Percentiles rank a stretch among this genome's conserved stretches.
phyloP scores from a whole-genome alignment of 2,797 vertebrate species.

The Gastrophryne carolinensis region DNA sequence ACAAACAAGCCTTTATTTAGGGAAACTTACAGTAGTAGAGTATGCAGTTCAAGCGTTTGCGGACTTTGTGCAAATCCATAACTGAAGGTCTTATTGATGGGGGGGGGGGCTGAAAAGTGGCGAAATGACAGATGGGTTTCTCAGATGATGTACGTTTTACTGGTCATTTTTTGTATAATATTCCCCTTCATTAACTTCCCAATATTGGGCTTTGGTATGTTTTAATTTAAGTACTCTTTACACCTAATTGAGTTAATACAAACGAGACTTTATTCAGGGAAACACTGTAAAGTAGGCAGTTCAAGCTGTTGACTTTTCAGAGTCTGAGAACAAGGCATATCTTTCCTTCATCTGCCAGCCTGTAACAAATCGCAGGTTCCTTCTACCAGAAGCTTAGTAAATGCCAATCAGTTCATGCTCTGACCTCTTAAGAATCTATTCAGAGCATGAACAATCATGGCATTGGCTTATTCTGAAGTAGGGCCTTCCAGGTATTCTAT shows the following conservation, averaged over 20 bases:
- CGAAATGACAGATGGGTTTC: too few species aligned
- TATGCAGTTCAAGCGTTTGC: too few species aligned
- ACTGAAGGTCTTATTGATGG: too few species aligned
- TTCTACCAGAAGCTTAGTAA: conserved; percentile 36
- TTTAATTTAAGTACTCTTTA: background rate
- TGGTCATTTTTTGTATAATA: too few species aligned
- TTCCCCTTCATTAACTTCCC: too few species aligned
- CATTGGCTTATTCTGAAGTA: conserved; percentile 32
- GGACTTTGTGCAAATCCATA: too few species aligned
- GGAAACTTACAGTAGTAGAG: too few species aligned
- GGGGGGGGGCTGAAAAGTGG: too few species aligned
- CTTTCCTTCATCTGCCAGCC: conserved; percentile 39
- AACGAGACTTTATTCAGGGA: background rate
- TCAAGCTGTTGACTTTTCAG: background rate
- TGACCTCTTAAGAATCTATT: conserved; percentile 37
- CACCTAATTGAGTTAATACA: conserved; percentile 28
- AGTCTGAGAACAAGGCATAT: conserved; percentile 1
- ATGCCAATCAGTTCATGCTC: conserved; percentile 45
- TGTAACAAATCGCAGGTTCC: conserved; percentile 46
- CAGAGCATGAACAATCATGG: conserved; percentile 43
- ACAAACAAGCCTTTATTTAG: too few species aligned
- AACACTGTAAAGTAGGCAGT: background rate
- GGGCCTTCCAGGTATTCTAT: background rate
- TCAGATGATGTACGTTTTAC: too few species aligned
- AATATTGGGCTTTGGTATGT: too few species aligned